Conservation (phyloP, 1,140 invertebrate genomes). For the Acyrthosiphon pisum region DNA sequence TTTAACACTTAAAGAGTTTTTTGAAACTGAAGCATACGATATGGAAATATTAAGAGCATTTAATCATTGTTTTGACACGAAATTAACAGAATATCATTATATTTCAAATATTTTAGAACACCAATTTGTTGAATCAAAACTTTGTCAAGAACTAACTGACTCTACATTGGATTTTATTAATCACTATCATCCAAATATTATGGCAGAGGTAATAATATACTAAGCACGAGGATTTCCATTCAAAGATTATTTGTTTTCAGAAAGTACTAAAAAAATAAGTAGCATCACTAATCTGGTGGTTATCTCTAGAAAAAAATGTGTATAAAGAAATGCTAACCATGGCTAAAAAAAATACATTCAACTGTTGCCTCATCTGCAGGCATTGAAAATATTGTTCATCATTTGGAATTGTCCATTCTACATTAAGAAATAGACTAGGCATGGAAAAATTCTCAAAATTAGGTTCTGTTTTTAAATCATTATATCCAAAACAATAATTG, state of each 20-base stretch:
- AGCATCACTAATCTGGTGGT: neutral
- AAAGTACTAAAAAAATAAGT: neutral
- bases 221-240: neutral
- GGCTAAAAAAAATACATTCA: neutral
- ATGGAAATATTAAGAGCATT: neutral
- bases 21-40: neutral
- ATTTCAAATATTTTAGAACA: slow-evolving; percentile 21
- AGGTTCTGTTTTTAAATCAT: too few relatives aligned
- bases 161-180: slow-evolving; percentile 1
- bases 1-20: too few relatives aligned
- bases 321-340: neutral
- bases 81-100: too few relatives aligned
- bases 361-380: neutral
- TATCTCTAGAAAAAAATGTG: neutral
- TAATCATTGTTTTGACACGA: too few relatives aligned
- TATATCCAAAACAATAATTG: too few relatives aligned
- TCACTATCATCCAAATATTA: neutral
- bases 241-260: neutral
- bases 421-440: neutral
- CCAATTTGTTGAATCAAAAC: too few relatives aligned
- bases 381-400: slow-evolving; percentile 14
- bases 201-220: neutral
- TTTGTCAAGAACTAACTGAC: too few relatives aligned
- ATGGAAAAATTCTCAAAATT: neutral
- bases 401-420: neutral